Conservation (phyloP, 2,113 vertebrate genomes). For the Pelobates fuscus region DNA sequence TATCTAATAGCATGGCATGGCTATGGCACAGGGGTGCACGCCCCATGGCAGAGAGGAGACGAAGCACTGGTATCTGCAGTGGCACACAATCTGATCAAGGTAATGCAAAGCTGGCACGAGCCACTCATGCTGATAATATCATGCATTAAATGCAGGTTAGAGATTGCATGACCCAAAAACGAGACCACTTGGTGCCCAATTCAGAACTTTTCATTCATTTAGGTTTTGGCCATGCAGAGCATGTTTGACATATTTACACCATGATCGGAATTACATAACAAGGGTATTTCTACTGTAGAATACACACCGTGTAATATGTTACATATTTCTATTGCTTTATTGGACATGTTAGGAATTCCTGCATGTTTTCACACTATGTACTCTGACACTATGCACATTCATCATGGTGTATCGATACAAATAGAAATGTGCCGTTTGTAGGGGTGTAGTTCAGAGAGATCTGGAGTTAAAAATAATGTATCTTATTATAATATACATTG, state of each 20-base stretch:
- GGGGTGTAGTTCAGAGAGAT: no score
- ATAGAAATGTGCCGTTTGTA: no score
- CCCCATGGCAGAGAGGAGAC: conserved; percentile 81
- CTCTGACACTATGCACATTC: neutral
- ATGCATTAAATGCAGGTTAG: no score
- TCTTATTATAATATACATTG: no score
- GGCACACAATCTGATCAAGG: conserved; percentile 94
- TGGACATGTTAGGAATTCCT: neutral
- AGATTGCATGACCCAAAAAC: no score
- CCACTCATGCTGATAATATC: no score
- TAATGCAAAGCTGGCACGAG: conserved; percentile 62
- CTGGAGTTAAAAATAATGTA: no score
- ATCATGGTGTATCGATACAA: no score
- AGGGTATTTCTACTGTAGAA: neutral
- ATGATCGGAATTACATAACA: neutral
- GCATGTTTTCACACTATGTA: neutral
- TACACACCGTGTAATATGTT: neutral
- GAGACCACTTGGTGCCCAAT: no score
- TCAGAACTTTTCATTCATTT: no score
- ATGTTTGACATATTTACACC: neutral
- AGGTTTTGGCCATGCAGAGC: neutral
- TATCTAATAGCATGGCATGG: conserved; percentile 88
- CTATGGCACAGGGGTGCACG: conserved; percentile 84
- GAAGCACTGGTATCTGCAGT: conserved; percentile 72
- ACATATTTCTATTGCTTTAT: neutral